Conservation (phyloP, 2,113 vertebrate species). For the Ancistrus triradiatus region DNA sequence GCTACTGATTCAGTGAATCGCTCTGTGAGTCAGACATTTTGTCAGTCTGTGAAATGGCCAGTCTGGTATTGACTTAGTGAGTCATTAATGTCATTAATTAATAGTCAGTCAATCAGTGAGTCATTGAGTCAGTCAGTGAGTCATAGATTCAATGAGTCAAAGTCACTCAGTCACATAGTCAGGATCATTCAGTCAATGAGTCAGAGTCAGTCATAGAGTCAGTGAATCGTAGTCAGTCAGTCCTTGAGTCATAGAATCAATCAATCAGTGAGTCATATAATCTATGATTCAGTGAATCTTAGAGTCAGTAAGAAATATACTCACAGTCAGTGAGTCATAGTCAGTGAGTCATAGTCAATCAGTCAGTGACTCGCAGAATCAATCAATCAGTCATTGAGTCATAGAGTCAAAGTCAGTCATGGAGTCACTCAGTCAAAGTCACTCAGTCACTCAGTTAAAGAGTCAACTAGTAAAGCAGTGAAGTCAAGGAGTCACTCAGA, state of each 20-base stretch:
- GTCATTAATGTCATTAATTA: not conserved
- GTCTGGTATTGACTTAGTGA: not conserved
- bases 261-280: not conserved
- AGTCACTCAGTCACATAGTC: not conserved
- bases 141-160: not conserved
- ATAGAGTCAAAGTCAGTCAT: too few species aligned
- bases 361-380: too few species aligned
- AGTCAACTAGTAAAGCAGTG: too few species aligned
- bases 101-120: not conserved
- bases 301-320: too few species aligned
- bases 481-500: too few species aligned
- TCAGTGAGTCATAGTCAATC: too few species aligned
- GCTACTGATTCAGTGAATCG: not conserved
- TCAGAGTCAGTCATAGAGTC: not conserved
- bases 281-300: not conserved
- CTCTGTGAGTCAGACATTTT: not conserved
- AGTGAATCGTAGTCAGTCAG: not conserved
- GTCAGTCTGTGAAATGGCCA: not conserved
- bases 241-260: not conserved
- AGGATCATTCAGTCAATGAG: not conserved
- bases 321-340: too few species aligned
- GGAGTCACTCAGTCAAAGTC: too few species aligned
- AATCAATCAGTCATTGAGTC: too few species aligned
- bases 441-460: too few species aligned
- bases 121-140: not conserved